phyloP scores from a whole-genome alignment of 2,888 invertebrate genomes.

The Theristus sp. region DNA sequence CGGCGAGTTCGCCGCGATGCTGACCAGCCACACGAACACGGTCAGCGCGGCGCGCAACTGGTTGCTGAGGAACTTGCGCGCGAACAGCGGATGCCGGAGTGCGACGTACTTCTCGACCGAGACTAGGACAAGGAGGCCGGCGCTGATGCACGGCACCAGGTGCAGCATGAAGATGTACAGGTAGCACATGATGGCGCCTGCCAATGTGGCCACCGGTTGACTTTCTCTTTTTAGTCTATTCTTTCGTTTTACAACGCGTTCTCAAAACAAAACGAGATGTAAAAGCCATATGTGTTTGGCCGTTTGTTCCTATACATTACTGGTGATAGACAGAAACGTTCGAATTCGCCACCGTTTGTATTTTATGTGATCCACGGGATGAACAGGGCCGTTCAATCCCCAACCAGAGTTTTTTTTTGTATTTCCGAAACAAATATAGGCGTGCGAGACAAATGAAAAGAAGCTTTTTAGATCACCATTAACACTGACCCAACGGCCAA shows the following conservation, averaged over 20 bases:
- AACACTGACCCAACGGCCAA: constrained; percentile 19
- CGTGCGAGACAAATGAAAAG: no score
- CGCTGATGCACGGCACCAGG: constrained; percentile 60
- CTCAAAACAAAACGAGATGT: not conserved
- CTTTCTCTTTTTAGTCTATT: constrained; percentile 41
- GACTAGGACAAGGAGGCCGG: constrained; percentile 65
- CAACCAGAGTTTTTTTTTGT: no score
- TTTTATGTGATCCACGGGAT: no score
- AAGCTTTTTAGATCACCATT: no score
- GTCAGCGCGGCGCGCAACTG: constrained; percentile 14
- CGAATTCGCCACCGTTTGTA: no score
- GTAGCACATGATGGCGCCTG: constrained; percentile 67
- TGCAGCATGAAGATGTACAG: constrained; percentile 75
- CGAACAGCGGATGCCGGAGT: constrained; percentile 27
- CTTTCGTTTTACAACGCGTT: not conserved
- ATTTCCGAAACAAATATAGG: no score
- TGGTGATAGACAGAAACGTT: no score
- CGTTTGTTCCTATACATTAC: no score
- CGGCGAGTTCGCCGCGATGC: constrained; percentile 10
- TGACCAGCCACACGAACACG: constrained; percentile 13
- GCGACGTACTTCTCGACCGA: constrained; percentile 70
- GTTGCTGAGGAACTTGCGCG: constrained; percentile 18
- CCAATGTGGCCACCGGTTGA: constrained; percentile 51
- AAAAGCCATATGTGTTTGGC: not conserved
- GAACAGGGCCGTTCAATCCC: no score